Evolutionary conservation across 2,888 invertebrate genomes (phyloP).

Genomic region (Pimpla rufipes): DNA sequence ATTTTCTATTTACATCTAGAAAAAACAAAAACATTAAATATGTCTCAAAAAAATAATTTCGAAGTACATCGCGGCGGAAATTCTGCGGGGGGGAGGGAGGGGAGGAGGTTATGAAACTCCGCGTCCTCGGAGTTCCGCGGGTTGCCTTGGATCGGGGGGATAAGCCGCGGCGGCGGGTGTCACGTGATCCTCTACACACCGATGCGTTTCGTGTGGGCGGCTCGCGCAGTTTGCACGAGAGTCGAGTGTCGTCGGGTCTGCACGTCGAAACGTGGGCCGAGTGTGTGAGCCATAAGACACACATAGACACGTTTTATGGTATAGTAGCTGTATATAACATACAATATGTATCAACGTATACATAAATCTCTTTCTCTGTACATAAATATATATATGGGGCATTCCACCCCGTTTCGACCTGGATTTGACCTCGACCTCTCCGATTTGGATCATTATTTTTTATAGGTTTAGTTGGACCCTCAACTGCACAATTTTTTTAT

Average conservation of each 20-base stretch:
- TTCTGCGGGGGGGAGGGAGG: not conserved
- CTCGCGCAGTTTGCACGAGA: conserved; percentile 50
- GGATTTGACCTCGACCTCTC: too few species aligned
- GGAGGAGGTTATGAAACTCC: conserved; percentile 35
- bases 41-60: too few species aligned
- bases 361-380: too few species aligned
- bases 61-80: not conserved
- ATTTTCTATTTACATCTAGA: too few species aligned
- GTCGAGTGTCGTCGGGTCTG: conserved; percentile 46
- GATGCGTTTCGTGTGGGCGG: conserved; percentile 29
- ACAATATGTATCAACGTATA: not conserved
- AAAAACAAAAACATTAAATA: not conserved
- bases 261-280: not conserved
- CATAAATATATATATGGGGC: too few species aligned
- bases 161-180: conserved; percentile 55
- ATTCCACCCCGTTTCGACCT: too few species aligned
- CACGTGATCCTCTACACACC: conserved; percentile 57
- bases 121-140: conserved; percentile 32
- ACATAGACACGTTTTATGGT: not conserved
- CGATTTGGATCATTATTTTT: too few species aligned
- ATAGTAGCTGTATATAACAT: not conserved
- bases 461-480: too few species aligned
- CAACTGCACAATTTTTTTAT: too few species aligned
- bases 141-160: conserved; percentile 29
- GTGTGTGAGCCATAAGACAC: conserved; percentile 11